phyloP scores from a whole-genome alignment of 2,888 invertebrate species.

The Pristionchus exspectatus region DNA sequence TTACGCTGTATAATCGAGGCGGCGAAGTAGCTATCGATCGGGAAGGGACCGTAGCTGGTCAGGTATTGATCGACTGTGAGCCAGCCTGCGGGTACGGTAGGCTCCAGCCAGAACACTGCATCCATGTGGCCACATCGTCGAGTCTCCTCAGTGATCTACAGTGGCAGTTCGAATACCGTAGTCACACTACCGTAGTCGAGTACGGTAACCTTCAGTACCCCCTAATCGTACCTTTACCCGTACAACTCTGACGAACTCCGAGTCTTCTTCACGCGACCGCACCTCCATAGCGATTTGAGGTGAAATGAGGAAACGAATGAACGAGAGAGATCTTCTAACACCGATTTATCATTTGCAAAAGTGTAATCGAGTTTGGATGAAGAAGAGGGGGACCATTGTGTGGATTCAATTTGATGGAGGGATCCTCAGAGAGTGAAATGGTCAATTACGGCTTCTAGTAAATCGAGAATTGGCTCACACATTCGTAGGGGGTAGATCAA shows the following conservation, averaged over 20 bases:
- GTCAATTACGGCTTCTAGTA: neutral
- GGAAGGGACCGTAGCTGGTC: constrained; percentile 25
- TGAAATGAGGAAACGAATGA: neutral
- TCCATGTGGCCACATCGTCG: neutral
- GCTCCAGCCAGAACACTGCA: neutral
- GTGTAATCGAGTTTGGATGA: constrained; percentile 19
- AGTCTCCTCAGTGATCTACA: constrained; percentile 37
- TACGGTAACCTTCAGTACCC: neutral
- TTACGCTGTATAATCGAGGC: constrained; percentile 35
- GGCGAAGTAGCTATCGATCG: neutral
- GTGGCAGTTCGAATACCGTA: neutral
- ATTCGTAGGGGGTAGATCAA: constrained; percentile 20
- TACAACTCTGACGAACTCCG: neutral
- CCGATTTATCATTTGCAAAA: constrained; percentile 44
- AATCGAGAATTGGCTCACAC: constrained; percentile 31
- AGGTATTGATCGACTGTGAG: constrained; percentile 19
- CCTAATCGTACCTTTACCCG: neutral
- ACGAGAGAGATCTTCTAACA: constrained; percentile 5
- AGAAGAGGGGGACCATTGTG: neutral
- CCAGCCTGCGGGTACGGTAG: constrained; percentile 43
- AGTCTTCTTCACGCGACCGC: constrained; percentile 25
- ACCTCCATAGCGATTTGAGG: constrained; percentile 17
- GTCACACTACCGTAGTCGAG: neutral
- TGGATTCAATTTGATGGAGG: neutral
- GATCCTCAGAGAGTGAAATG: neutral